Conservation (phyloP, 2,113 vertebrate genomes). For the Myiozetetes cayanensis region DNA sequence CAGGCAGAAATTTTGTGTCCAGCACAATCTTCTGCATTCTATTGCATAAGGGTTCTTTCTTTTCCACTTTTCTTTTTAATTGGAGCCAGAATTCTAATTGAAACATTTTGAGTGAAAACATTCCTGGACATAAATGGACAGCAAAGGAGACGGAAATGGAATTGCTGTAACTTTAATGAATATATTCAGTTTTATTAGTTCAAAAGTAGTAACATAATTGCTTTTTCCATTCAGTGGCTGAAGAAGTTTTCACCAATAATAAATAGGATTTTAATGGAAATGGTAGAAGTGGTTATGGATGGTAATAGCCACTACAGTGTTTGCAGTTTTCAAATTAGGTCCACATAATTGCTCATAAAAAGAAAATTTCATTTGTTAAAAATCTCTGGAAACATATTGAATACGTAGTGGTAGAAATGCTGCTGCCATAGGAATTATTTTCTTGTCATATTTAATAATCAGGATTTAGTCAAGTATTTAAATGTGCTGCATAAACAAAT, state of each 20-base stretch:
- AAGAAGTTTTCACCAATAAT: conserved; percentile 60
- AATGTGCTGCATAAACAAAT: not conserved
- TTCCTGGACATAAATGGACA: conserved; percentile 32
- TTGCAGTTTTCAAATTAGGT: conserved; percentile 60
- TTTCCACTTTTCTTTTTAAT: not conserved
- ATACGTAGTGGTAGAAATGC: not conserved
- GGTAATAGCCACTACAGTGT: conserved; percentile 51
- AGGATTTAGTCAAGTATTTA: conserved; percentile 38
- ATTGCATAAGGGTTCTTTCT: not conserved
- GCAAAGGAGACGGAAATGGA: conserved; percentile 30
- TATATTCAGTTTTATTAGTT: conserved; percentile 66
- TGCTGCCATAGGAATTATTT: conserved; percentile 24
- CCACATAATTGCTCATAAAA: conserved; percentile 68
- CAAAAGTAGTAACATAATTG: conserved; percentile 61
- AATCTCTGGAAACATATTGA: conserved; percentile 43
- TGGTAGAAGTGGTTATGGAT: conserved; percentile 46
- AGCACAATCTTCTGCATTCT: not conserved
- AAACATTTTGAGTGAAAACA: conserved; percentile 41
- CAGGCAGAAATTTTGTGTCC: not conserved
- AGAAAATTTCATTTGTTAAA: conserved; percentile 65
- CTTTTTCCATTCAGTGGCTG: conserved; percentile 59
- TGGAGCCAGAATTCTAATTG: conserved; percentile 35
- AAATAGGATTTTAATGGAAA: conserved; percentile 63
- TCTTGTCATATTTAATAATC: conserved; percentile 51
- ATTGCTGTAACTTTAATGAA: conserved; percentile 60